Evolutionary conservation across 1,140 invertebrate genomes (phyloP).

Genomic region (Brachionus koreanus): DNA sequence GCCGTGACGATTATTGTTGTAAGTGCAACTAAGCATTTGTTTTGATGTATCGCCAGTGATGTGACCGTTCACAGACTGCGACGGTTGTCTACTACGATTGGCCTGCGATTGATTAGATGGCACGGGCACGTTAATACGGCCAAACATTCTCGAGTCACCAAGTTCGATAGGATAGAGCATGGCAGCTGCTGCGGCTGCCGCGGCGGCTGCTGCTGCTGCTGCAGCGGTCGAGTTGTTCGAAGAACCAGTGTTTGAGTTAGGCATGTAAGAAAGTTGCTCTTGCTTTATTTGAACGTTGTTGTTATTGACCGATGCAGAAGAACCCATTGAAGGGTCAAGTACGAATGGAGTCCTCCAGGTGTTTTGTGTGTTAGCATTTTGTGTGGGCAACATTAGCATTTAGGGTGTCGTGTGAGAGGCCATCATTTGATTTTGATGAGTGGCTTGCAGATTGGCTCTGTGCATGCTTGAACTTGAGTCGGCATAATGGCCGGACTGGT

Average conservation of each 20-base stretch:
- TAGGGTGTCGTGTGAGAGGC: background rate
- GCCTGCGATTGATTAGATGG: background rate
- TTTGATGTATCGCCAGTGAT: background rate
- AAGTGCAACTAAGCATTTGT: background rate
- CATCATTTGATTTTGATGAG: background rate
- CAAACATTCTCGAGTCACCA: constrained; percentile 38
- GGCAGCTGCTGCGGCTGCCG: constrained; percentile 30
- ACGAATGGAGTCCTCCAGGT: constrained; percentile 40
- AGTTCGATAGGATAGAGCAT: constrained; percentile 42
- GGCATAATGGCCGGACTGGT: background rate
- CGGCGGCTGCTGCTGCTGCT: background rate
- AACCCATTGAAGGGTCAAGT: constrained; percentile 29
- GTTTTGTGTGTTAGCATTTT: background rate
- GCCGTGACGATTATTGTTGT: background rate
- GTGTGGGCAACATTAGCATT: constrained; percentile 3
- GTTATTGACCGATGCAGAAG: background rate
- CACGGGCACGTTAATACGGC: constrained; percentile 30
- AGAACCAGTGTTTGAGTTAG: background rate
- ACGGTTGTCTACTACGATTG: background rate
- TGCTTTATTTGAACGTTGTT: constrained; percentile 28
- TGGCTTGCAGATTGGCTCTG: background rate
- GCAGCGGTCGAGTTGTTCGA: background rate
- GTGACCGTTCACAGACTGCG: background rate
- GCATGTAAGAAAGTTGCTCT: constrained; percentile 25
- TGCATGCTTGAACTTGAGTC: background rate